Percentiles rank a stretch among this genome's conserved stretches.
Conservation (phyloP, 2,113 vertebrate species). For the Corvus hawaiiensis region DNA sequence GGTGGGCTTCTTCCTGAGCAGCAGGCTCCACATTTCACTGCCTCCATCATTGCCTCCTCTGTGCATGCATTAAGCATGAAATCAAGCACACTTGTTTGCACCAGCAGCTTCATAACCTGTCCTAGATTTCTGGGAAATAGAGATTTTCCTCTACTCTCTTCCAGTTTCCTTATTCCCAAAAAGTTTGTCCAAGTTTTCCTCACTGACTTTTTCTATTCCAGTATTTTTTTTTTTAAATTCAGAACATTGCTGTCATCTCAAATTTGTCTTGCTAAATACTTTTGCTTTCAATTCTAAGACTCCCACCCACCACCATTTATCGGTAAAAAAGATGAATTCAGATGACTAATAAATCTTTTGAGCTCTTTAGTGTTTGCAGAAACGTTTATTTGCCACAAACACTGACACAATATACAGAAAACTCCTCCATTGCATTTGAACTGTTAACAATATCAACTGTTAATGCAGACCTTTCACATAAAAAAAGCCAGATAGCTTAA, state of each 20-base stretch:
- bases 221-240: neutral
- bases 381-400: constrained; percentile 10
- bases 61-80: neutral
- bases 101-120: neutral
- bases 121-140: neutral
- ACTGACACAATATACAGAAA: neutral
- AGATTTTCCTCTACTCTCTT: neutral
- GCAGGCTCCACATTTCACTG: neutral
- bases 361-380: neutral
- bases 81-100: neutral
- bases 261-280: neutral
- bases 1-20: neutral
- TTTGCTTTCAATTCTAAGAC: constrained; percentile 1
- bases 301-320: neutral
- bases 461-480: neutral
- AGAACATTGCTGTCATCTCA: neutral
- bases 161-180: neutral
- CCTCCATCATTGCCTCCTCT: neutral
- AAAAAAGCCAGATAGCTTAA: neutral
- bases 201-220: neutral
- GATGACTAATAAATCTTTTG: neutral
- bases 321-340: neutral
- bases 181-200: neutral
- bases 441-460: neutral
- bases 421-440: neutral